Evolutionary conservation across 2,888 invertebrate genomes (phyloP), one percentile per base, ranked within the genome.

Genomic region (Cephus pygmeus): DNA sequence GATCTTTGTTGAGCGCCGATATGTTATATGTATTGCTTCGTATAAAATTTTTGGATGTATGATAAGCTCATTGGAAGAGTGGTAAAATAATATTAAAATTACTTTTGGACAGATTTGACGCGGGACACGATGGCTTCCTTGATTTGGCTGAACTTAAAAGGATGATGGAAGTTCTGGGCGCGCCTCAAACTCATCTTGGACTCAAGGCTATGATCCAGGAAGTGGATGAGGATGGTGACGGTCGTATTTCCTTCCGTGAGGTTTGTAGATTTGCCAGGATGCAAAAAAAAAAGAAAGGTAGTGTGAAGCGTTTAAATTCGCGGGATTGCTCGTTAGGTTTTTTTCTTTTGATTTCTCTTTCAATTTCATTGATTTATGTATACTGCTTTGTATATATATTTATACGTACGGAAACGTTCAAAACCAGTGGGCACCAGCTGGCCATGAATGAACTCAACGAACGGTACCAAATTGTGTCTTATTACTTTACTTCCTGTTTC

Each of bases 131-230:
- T 92, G 97, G 97, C 69, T 98, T 94, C 90, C 94, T 99, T 85
- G 97, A 98, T 91, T 92, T 99, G 83, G 94, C 94, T 35, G 98
- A 99, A 92, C 93, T 99, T 83, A 99, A 99, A 92, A 93, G 96
- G 35, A 98, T 98, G 98, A 98, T 98, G 98, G 99, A 99, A 92
- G 96, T 97, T 81, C 92, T 99, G 78, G 98, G 97, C 12, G 98
- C 97, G 2, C 98, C 99, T 23, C 99, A 99, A 92, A 99, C 99
- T 0, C 98, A 99, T 92, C 93, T 99, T 77, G 97, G 97, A 0
- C 93, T 99, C 35, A 99, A 99, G 91, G 96, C 95, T 69, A 98
- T 99, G 98, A 99, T 99, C 88, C 94, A 96, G 81, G 97, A 97
- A 91, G 96, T 97, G 6, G 97, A 97, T 89, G 97, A 97, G 90